Evolutionary conservation across 1,140 invertebrate genomes (phyloP).

Genomic region (Pygmarrhopalites habei): DNA sequence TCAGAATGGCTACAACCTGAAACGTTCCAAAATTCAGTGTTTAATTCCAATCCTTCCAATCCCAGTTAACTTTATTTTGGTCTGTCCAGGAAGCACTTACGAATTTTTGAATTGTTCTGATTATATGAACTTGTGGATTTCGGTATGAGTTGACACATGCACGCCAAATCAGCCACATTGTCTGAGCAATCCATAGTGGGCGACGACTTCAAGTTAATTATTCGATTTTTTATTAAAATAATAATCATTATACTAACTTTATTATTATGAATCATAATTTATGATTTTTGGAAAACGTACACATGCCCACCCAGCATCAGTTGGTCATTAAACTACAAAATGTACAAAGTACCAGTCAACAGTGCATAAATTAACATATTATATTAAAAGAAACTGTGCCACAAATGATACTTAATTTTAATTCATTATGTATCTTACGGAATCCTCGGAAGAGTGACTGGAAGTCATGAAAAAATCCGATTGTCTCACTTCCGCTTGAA

Average conservation of each 20-base stretch:
- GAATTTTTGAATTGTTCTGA: conserved; percentile 67
- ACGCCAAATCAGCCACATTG: conserved; percentile 62
- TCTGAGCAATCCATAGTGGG: conserved; percentile 55
- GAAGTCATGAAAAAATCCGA: background rate
- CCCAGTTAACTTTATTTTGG: background rate
- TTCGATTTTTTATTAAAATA: too few relatives aligned
- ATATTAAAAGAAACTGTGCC: too few relatives aligned
- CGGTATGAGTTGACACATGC: conserved; percentile 59
- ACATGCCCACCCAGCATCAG: conserved; percentile 11
- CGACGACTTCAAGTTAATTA: conserved; percentile 46
- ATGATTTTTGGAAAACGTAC: too few relatives aligned
- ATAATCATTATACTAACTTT: too few relatives aligned
- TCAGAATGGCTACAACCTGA: conserved; percentile 56
- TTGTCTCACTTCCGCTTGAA: conserved; percentile 6
- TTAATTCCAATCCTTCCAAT: background rate
- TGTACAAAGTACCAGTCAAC: too few relatives aligned
- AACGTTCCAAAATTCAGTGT: background rate
- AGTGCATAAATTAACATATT: too few relatives aligned
- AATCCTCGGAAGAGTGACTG: conserved; percentile 2
- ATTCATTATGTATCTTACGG: too few relatives aligned
- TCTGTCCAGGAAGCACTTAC: conserved; percentile 45
- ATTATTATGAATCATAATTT: too few relatives aligned
- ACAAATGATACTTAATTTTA: too few relatives aligned
- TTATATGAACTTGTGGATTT: conserved; percentile 61
- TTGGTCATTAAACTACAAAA: conserved; percentile 15